Conservation (phyloP, 2,113 vertebrate genomes). For the Syngnathoides biaculeatus region DNA sequence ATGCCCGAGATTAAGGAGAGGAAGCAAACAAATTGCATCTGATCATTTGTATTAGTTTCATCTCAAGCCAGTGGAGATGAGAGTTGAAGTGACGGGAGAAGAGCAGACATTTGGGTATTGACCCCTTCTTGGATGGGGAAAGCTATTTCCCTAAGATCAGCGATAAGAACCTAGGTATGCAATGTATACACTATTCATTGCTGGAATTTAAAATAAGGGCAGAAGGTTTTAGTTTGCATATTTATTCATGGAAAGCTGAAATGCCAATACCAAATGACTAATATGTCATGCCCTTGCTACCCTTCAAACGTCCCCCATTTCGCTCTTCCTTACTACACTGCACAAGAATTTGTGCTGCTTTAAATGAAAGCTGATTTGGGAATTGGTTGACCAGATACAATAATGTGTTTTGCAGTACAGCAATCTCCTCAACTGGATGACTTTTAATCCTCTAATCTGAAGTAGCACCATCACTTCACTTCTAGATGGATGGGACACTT, state of each 20-base stretch:
- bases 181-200: background rate
- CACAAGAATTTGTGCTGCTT: conserved; percentile 18
- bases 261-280: background rate
- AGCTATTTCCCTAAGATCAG: conserved; percentile 38
- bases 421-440: conserved; percentile 13
- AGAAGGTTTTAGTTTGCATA: background rate
- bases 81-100: conserved; percentile 47
- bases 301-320: background rate
- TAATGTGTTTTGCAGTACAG: background rate
- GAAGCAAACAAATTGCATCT: conserved; percentile 8
- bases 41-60: conserved; percentile 36
- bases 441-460: conserved; percentile 2
- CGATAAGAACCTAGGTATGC: background rate
- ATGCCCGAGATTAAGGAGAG: conserved; percentile 1
- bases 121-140: conserved; percentile 49
- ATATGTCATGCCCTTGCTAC: background rate
- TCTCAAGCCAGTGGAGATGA: conserved; percentile 48
- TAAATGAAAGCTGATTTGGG: conserved; percentile 34
- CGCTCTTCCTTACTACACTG: conserved; percentile 13
- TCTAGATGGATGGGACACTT: conserved; percentile 18
- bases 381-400: conserved; percentile 17
- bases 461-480: conserved; percentile 6
- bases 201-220: background rate
- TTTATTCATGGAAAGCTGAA: background rate
- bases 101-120: conserved; percentile 59